Evolutionary conservation across 1,140 invertebrate genomes (phyloP), one percentile per base, ranked within the genome.

Genomic region (Papilio polyxenes): DNA sequence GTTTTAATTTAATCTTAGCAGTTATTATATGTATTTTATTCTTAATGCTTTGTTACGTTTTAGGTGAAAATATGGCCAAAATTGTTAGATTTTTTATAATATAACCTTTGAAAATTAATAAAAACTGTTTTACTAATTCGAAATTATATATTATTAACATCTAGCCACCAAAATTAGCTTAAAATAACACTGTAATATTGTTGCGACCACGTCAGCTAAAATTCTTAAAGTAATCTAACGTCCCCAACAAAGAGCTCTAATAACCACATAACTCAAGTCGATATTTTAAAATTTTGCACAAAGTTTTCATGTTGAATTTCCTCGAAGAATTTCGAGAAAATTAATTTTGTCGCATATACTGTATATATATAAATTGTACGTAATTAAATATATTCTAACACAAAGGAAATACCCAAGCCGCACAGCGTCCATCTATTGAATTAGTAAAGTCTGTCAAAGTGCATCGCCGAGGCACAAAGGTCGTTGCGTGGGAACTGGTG

Each of bases 361-460:
- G 62, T 69, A 81, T 9, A 78, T 69, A 81, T 15, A 78, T 78
- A 62, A 78, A 48, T 78, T 59, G 11, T 15, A 78, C 31, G 53
- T 78, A 78, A 78, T 78, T 78, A 78, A 78, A 78, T 78, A 78
- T 62, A 78, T 78, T 78, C 76, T 78, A 78, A 78, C 76, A 78
- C 76, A 78, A 78, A 78, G 76, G 76, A 85, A 85, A 83, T 82
- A 87, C 82, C 82, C 79, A 75, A 82, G 85, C 75, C 85, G 83
- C 88, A 86, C 89, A 89, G 86, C 87, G 90, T 93, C 89, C 91
- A 91, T 92, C 91, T 92, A 94, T 93, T 94, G 92, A 92, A 94
- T 94, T 94, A 94, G 92, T 92, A 90, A 93, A 94, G 91, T 93
- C 92, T 94, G 92, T 93, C 93, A 93, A 92, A 94, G 92, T 92